phyloP scores from a whole-genome alignment of 2,113 vertebrate genomes.

The Oxygymnocypris stewartii region DNA sequence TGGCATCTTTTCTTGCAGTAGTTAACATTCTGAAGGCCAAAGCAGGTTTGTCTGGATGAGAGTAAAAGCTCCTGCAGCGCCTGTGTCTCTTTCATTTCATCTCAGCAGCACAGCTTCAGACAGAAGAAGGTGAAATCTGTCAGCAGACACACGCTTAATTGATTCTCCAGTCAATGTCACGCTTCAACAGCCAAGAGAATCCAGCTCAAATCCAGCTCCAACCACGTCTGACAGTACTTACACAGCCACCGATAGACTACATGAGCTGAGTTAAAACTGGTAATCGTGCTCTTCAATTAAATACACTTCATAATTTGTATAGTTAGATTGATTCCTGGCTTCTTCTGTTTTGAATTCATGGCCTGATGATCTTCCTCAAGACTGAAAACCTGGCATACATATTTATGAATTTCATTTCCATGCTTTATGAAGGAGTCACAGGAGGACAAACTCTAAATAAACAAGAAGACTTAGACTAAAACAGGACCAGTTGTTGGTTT shows the following conservation, averaged over 20 bases:
- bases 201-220: neutral
- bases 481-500: neutral
- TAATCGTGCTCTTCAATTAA: neutral
- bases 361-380: neutral
- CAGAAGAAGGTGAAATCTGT: neutral
- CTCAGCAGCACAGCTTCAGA: neutral
- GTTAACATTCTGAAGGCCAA: no score
- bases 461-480: neutral
- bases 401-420: conserved; percentile 6
- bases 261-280: neutral
- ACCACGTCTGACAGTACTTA: no score
- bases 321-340: neutral
- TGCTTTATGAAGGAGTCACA: neutral
- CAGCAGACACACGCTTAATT: neutral
- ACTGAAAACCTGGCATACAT: neutral
- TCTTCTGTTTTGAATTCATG: neutral
- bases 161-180: conserved; percentile 19
- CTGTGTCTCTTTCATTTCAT: no score
- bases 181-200: neutral
- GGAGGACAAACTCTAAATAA: neutral
- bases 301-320: neutral
- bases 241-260: neutral
- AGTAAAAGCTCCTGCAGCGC: neutral
- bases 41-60: neutral
- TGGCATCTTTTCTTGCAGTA: no score